phyloP scores from a whole-genome alignment of 2,797 vertebrate genomes.

The Enteromius trimaculatus region DNA sequence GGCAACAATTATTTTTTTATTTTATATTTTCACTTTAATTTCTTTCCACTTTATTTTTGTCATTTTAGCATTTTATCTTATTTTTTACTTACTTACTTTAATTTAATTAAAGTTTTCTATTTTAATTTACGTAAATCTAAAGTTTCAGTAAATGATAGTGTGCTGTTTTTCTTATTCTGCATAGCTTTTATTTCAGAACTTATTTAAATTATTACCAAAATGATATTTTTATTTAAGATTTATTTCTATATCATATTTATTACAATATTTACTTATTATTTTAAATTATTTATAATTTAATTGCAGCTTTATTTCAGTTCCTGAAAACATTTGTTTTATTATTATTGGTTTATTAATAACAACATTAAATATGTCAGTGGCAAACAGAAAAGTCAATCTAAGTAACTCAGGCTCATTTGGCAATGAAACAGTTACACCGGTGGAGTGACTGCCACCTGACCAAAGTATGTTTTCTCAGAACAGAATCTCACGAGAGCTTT shows the following conservation, averaged over 20 bases:
- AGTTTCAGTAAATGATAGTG: not conserved
- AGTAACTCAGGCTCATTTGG: slow-evolving; percentile 4
- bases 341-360: not conserved
- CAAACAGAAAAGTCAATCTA: not conserved
- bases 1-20: not conserved
- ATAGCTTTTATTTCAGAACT: not conserved
- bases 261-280: not conserved
- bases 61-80: no score
- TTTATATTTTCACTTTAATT: not conserved
- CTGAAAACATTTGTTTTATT: not conserved
- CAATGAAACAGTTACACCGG: not conserved
- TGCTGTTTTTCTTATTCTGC: not conserved
- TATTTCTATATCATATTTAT: not conserved
- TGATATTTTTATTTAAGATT: not conserved
- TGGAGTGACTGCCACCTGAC: not conserved
- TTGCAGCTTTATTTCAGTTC: not conserved
- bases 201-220: not conserved
- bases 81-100: no score
- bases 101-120: no score
- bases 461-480: slow-evolving; percentile 20
- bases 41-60: not conserved
- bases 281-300: not conserved
- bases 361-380: not conserved
- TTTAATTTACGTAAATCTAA: no score
- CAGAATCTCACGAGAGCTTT: slow-evolving; percentile 54